These are phyloP conservation scores for Anas platyrhynchos DNA, from an alignment of 2,113 vertebrate genomes.

Conservation along the genomic window DNA sequence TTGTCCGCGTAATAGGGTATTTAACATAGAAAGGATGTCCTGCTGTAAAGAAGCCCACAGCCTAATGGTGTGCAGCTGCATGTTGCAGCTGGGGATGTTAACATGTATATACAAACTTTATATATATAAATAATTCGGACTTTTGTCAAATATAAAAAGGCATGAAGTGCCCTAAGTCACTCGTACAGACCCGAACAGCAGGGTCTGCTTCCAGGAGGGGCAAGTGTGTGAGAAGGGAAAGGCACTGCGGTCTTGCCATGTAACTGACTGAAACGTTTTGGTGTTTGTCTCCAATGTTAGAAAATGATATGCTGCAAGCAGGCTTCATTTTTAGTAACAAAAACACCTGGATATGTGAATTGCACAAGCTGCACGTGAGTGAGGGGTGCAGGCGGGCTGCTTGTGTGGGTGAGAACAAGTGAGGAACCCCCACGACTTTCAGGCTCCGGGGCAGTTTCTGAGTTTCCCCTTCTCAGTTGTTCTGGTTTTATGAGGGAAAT, in stretches of 20 bases:
- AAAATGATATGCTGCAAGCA: fast-evolving
- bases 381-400: background rate
- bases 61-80: background rate
- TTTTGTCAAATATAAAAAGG: background rate
- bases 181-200: fast-evolving
- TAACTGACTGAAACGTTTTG: fast-evolving
- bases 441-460: background rate
- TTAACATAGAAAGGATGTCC: background rate
- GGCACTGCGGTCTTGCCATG: background rate
- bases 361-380: too few species aligned
- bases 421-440: fast-evolving
- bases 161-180: background rate
- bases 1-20: background rate
- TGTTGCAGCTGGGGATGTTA: background rate
- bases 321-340: fast-evolving
- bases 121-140: background rate
- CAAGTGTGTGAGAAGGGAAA: background rate
- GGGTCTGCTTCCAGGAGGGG: fast-evolving
- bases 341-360: fast-evolving
- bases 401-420: too few species aligned
- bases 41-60: background rate
- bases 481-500: too few species aligned
- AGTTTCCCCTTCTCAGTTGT: background rate
- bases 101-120: background rate
- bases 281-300: background rate